Evolutionary conservation across 2,113 vertebrate species (phyloP).

Genomic region (Sminthopsis crassicaudata): DNA sequence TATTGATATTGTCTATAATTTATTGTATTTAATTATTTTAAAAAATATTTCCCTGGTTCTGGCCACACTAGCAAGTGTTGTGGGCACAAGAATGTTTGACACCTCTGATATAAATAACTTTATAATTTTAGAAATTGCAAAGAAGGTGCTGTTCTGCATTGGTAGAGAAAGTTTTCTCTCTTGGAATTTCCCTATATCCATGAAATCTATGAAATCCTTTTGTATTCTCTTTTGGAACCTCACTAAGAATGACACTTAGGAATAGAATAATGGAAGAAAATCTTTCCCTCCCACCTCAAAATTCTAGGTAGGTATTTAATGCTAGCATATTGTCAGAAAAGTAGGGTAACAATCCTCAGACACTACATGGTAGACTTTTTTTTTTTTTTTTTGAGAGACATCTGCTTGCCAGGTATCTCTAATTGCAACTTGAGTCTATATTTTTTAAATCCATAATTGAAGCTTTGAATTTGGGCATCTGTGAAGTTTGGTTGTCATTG

Average conservation of each 20-base stretch:
- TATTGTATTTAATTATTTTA: neutral
- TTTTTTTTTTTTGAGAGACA: constrained; percentile 1
- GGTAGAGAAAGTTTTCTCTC: neutral
- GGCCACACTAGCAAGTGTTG: neutral
- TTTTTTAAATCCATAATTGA: constrained; percentile 19
- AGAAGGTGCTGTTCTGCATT: neutral
- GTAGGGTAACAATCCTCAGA: constrained; percentile 50
- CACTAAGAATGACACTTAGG: neutral
- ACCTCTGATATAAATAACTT: neutral
- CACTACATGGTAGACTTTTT: neutral
- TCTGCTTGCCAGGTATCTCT: constrained; percentile 35
- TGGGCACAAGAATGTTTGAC: neutral
- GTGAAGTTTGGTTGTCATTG: constrained; percentile 20
- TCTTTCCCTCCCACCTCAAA: neutral
- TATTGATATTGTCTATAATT: neutral
- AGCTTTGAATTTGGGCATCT: constrained; percentile 20
- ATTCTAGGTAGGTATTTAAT: neutral
- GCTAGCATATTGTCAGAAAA: neutral
- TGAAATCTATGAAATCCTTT: neutral
- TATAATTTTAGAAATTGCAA: neutral
- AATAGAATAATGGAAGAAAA: neutral
- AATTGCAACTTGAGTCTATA: constrained; percentile 6
- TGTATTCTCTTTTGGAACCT: neutral
- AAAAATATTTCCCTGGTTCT: neutral
- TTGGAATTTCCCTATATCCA: neutral